Evolutionary conservation across 2,113 vertebrate species (phyloP).

Genomic region (Narcine bancroftii): DNA sequence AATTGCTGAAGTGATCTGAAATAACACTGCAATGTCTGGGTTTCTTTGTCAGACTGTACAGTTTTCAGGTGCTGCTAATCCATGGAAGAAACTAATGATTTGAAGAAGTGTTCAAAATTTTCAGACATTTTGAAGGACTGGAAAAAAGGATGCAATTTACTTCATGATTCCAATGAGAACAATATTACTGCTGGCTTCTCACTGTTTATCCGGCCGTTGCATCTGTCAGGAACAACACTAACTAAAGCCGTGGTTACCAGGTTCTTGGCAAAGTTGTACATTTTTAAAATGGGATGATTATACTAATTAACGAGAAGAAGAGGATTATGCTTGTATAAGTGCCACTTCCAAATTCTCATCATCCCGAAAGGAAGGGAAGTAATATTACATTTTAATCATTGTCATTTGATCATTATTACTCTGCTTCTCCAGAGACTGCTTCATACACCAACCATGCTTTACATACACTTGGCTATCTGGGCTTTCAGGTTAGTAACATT

Average conservation of each 20-base stretch:
- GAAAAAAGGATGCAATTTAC: not conserved
- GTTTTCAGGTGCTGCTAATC: not conserved
- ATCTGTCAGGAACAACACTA: constrained; percentile 3
- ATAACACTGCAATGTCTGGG: not conserved
- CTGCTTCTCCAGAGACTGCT: constrained; percentile 47
- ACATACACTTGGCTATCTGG: constrained; percentile 45
- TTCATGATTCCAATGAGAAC: constrained; percentile 12
- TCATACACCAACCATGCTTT: not conserved
- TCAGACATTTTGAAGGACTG: not conserved
- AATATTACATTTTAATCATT: constrained; percentile 53
- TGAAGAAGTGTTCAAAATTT: not conserved
- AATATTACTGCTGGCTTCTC: constrained; percentile 19
- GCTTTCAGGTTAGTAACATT: constrained; percentile 47
- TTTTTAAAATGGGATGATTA: not conserved
- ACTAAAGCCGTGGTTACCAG: not conserved
- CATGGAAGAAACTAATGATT: not conserved
- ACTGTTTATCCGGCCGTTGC: constrained; percentile 2
- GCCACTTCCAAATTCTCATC: constrained; percentile 49
- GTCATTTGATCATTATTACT: constrained; percentile 53
- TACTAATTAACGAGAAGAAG: constrained; percentile 5
- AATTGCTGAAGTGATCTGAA: not conserved
- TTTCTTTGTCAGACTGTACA: not conserved
- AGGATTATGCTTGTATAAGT: constrained; percentile 42
- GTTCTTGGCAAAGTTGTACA: constrained; percentile 5
- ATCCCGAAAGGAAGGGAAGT: constrained; percentile 51